phyloP scores from a whole-genome alignment of 1,140 invertebrate genomes.

The Tetramorium parvispinum region DNA sequence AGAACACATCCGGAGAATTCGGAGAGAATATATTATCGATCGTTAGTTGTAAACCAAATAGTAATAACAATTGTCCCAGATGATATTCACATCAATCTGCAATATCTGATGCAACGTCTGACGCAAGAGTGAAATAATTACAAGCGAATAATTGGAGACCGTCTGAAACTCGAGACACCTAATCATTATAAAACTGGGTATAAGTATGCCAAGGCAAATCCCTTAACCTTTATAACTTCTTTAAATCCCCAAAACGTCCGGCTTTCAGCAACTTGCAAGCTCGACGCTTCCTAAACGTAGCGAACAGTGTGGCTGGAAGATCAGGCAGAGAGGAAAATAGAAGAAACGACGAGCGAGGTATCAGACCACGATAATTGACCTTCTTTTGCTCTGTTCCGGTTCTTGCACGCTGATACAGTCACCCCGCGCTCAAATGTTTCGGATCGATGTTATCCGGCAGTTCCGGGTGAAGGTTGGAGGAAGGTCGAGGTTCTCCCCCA shows the following conservation, averaged over 20 bases:
- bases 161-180: background rate
- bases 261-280: slow-evolving; percentile 35
- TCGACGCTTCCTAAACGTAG: slow-evolving; percentile 25
- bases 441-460: slow-evolving; percentile 77
- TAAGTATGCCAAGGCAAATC: slow-evolving; percentile 39
- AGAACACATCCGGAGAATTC: background rate
- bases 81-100: background rate
- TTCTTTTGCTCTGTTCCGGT: slow-evolving; percentile 70
- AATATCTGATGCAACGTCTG: background rate
- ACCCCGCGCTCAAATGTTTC: slow-evolving; percentile 66
- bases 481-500: slow-evolving; percentile 76
- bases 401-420: slow-evolving; percentile 73
- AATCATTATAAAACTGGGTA: slow-evolving; percentile 35
- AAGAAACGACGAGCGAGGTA: slow-evolving; percentile 54
- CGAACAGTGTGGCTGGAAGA: slow-evolving; percentile 11
- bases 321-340: slow-evolving; percentile 41
- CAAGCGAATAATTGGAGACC: slow-evolving; percentile 9
- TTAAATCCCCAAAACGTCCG: slow-evolving; percentile 42
- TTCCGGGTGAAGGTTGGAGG: slow-evolving; percentile 74
- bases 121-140: background rate
- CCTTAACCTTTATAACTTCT: slow-evolving; percentile 41
- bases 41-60: background rate
- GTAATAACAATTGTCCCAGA: background rate
- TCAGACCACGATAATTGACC: slow-evolving; percentile 75
- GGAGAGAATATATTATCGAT: background rate